phyloP scores from a whole-genome alignment of 2,797 vertebrate genomes.

The Miichthys miiuy region DNA sequence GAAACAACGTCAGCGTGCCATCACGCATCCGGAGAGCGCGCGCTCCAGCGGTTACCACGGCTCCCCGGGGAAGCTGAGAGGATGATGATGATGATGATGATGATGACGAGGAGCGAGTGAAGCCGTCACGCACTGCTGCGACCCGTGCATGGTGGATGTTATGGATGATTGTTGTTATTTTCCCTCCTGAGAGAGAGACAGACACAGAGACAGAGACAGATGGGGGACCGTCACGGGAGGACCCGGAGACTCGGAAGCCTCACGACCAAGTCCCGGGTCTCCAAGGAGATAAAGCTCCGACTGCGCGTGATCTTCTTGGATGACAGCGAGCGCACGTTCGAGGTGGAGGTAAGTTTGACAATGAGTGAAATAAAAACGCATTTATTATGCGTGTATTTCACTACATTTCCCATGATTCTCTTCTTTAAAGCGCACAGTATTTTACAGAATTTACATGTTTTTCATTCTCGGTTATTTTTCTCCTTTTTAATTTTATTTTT shows the following conservation, averaged over 20 bases:
- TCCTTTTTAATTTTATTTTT: too few relatives aligned
- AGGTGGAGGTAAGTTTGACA: conserved; percentile 81
- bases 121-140: neutral
- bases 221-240: conserved; percentile 70
- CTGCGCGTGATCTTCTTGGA: conserved; percentile 85
- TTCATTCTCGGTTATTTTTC: too few relatives aligned
- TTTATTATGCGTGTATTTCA: too few relatives aligned
- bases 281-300: conserved; percentile 77
- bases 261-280: conserved; percentile 53
- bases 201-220: conserved; percentile 9
- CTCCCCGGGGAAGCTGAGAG: neutral
- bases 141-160: conserved; percentile 5
- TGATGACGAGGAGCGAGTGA: conserved; percentile 36
- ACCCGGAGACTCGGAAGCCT: conserved; percentile 54
- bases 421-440: too few relatives aligned
- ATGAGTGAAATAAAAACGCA: neutral
- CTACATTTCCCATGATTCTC: too few relatives aligned
- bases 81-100: neutral
- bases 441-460: too few relatives aligned
- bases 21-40: conserved; percentile 51
- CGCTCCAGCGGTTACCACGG: conserved; percentile 30
- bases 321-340: conserved; percentile 85
- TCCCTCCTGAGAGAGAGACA: conserved; percentile 16
- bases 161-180: neutral
- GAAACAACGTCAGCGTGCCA: conserved; percentile 25